Conservation (phyloP, 2,888 invertebrate species). For the Trissoscelio sp. region DNA sequence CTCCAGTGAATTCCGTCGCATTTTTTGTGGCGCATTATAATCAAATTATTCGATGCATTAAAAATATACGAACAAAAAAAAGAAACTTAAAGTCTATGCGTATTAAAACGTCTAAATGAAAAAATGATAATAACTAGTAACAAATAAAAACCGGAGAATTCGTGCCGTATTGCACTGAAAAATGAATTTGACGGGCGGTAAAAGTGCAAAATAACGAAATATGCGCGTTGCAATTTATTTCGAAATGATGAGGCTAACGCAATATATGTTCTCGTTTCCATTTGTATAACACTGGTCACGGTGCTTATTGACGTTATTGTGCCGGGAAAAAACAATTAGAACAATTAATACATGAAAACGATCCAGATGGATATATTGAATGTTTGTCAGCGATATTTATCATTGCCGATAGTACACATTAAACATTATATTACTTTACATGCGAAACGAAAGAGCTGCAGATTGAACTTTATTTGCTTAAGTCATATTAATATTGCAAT, state of each 20-base stretch:
- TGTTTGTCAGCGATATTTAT: constrained; percentile 13
- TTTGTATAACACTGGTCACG: constrained; percentile 5
- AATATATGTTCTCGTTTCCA: constrained; percentile 30
- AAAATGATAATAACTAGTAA: background rate
- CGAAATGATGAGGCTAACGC: constrained; percentile 19
- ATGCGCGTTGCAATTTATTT: background rate
- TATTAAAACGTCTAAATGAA: background rate
- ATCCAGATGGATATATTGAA: constrained; percentile 20
- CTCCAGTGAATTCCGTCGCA: constrained; percentile 4
- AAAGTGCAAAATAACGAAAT: constrained; percentile 20
- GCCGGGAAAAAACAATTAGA: constrained; percentile 25
- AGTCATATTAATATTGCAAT: constrained; percentile 32
- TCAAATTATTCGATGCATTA: constrained; percentile 34
- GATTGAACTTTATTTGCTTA: constrained; percentile 41
- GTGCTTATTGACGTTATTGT: constrained; percentile 15
- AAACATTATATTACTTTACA: constrained; percentile 23
- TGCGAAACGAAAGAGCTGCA: constrained; percentile 4
- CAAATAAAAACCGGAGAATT: background rate
- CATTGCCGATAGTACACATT: background rate
- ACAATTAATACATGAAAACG: constrained; percentile 33
- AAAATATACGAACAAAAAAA: constrained; percentile 10
- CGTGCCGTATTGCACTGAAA: background rate
- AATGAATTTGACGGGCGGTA: constrained; percentile 13
- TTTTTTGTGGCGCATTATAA: constrained; percentile 17
- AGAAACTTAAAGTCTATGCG: background rate